Conservation (phyloP, 1,140 invertebrate genomes). For the Pseudoatta argentina region DNA sequence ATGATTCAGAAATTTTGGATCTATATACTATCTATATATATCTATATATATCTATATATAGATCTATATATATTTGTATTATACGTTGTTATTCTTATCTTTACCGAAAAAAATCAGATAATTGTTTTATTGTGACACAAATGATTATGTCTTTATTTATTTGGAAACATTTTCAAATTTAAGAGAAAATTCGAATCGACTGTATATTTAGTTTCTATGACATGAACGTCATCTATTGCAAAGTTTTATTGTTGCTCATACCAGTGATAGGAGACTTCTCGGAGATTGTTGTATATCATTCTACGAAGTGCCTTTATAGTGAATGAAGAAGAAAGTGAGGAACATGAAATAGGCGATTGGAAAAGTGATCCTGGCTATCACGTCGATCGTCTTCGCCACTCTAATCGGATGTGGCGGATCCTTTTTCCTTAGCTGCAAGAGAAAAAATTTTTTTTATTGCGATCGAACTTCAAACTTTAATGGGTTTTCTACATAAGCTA, state of each 20-base stretch:
- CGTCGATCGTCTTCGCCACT: constrained; percentile 97
- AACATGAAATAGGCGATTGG: constrained; percentile 96
- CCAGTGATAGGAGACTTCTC: constrained; percentile 16
- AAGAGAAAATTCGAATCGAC: background rate
- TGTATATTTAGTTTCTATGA: background rate
- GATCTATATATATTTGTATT: background rate
- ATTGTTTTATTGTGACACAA: background rate
- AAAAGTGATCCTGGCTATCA: constrained; percentile 96
- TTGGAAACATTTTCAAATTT: background rate
- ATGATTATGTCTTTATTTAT: background rate
- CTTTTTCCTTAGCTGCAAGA: constrained; percentile 93
- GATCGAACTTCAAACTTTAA: background rate
- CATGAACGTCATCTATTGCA: background rate
- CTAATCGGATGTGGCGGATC: constrained; percentile 96
- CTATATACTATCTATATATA: no score
- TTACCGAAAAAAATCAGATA: background rate
- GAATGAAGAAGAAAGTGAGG: constrained; percentile 97
- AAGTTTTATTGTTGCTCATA: constrained; percentile 27
- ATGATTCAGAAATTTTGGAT: background rate
- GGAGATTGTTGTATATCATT: constrained; percentile 58
- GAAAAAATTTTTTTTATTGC: constrained; percentile 37
- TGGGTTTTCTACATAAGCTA: no score
- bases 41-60: no score
- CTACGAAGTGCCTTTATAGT: constrained; percentile 91
- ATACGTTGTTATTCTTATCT: background rate